A percentile compares a stretch with the other conserved stretches of the same genome.
These are phyloP conservation scores for Cynaeus angustus DNA, from an alignment of 2,888 invertebrate genomes.

Conservation along the genomic window DNA sequence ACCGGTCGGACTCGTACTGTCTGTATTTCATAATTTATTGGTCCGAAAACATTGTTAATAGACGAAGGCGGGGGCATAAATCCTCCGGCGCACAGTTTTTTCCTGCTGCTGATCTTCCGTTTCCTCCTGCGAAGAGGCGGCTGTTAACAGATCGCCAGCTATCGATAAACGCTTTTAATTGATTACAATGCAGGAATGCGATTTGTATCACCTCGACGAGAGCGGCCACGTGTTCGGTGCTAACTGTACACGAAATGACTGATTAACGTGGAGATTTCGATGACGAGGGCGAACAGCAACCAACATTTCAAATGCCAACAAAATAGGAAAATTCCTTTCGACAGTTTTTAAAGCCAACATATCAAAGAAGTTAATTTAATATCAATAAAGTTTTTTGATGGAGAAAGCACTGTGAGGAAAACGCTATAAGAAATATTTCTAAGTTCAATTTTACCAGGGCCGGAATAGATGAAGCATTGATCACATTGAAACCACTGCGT, in stretches of 20 bases:
- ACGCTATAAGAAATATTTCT: too few relatives aligned
- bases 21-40: slow-evolving; percentile 52
- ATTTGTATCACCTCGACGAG: slow-evolving; percentile 33
- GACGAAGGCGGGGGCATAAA: slow-evolving; percentile 31
- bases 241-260: slow-evolving; percentile 28
- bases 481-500: too few relatives aligned
- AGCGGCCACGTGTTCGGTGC: slow-evolving; percentile 21
- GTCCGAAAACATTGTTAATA: slow-evolving; percentile 53
- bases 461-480: too few relatives aligned
- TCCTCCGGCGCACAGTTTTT: slow-evolving; percentile 17
- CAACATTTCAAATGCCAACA: not conserved
- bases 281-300: not conserved
- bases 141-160: slow-evolving; percentile 26
- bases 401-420: too few relatives aligned
- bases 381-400: too few relatives aligned
- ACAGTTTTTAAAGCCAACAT: too few relatives aligned
- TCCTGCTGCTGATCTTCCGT: slow-evolving; percentile 23
- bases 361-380: too few relatives aligned
- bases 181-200: slow-evolving; percentile 29
- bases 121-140: slow-evolving; percentile 19
- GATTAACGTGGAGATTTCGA: slow-evolving; percentile 16
- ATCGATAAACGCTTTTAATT: slow-evolving; percentile 31
- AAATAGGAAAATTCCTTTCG: too few relatives aligned
- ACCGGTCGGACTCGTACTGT: slow-evolving; percentile 53
- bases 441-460: too few relatives aligned